A percentile compares a stretch with the other conserved stretches of the same genome.
Evolutionary conservation across 2,888 invertebrate genomes (phyloP).

Genomic region (Zaprionus bogoriensis): DNA sequence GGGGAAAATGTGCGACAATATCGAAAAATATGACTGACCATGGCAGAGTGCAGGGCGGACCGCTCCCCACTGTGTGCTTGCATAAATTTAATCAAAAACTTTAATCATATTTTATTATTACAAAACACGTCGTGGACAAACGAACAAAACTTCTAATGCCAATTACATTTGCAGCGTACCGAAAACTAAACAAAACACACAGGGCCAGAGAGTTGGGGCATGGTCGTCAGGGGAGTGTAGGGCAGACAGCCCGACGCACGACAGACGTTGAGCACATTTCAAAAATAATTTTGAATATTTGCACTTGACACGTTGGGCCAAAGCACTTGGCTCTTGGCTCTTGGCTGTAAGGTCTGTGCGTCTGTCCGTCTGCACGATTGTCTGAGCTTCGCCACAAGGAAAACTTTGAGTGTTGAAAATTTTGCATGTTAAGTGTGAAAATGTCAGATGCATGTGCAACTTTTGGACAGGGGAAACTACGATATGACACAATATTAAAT

Average conservation of each 20-base stretch:
- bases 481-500: constrained; percentile 68
- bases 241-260: constrained; percentile 13
- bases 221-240: not conserved
- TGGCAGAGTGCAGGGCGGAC: constrained; percentile 13
- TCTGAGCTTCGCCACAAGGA: constrained; percentile 11
- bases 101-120: constrained; percentile 79
- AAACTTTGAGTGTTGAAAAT: constrained; percentile 53
- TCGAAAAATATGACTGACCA: constrained; percentile 45
- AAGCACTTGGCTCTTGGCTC: not conserved
- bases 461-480: constrained; percentile 30
- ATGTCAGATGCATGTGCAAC: constrained; percentile 69
- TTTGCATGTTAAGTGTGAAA: constrained; percentile 73
- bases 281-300: constrained; percentile 77
- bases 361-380: not conserved
- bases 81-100: constrained; percentile 78
- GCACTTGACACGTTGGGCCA: constrained; percentile 72
- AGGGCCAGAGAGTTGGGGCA: constrained; percentile 13
- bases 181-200: constrained; percentile 65
- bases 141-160: constrained; percentile 69
- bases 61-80: constrained; percentile 55
- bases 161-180: constrained; percentile 72
- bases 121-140: constrained; percentile 74
- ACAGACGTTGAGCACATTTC: constrained; percentile 63
- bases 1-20: constrained; percentile 32
- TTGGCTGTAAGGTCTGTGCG: not conserved